Base-by-base conservation (phyloP, 2,888 invertebrate species). In the Drosophila robusta region DNA sequence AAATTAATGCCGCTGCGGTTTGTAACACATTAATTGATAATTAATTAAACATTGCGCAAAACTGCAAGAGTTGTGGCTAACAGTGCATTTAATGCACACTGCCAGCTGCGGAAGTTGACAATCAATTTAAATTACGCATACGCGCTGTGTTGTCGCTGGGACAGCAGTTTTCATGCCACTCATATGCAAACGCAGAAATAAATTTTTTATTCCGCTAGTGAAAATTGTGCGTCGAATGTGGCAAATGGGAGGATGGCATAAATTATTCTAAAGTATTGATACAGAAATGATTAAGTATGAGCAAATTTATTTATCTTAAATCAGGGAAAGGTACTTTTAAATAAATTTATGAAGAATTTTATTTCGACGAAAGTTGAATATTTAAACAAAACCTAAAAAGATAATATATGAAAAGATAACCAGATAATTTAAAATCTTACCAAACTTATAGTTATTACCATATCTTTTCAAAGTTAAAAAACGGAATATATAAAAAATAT, bases 21-120 rank as follows among this genome's bases (percentile, higher is more conserved):
- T 88, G 80, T 75, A 80, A 72, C 86, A 75, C 80, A 83, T 88
- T 88, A 83, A 83, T 88, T 83, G 87, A 86, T 83, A 86, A 88
- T 83, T 83, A 85, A 83, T 83, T 83, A 88, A 88, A 83, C 78
- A 86, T 77, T 86, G 83, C 80, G 67, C 80, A 79, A 85, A 87
- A 77, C 71, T 65, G 71, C 65, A 71, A 54, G 60, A 51, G 56
- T 44, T 66, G 70, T 38, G 77, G 77, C 88, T 63, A 78, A 62
- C 55, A 74, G 70, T 64, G 70, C 70, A 74, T 56, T 78, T 63
- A 57, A 58, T 41, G 58, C 47, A 62, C 49, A 62, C 45, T 44
- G 44, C 52, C 50, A 26, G 11, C 24, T 41, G 39, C 66, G 68
- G 63, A 73, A 63, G 45, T 44, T 55, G 36, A 24, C 68, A 49